These are phyloP conservation scores for Campylomormyrus numenius DNA, from an alignment of 2,113 vertebrate genomes.

Conservation along the genomic window DNA sequence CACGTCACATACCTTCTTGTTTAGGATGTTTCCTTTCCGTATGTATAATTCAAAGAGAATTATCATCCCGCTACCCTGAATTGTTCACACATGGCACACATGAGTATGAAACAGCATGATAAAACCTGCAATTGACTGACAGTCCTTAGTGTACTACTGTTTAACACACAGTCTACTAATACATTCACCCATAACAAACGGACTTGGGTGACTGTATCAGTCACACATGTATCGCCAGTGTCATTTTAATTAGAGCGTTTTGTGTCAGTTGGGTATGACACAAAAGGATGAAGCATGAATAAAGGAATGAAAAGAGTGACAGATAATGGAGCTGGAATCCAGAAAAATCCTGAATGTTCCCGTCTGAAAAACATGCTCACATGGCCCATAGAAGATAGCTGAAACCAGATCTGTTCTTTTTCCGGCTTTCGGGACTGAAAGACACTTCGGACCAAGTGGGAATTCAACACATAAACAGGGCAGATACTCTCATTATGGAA, in stretches of 20 bases:
- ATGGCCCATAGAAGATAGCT: not conserved
- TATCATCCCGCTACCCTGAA: not conserved
- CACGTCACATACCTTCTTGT: not conserved
- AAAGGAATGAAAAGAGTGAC: not conserved
- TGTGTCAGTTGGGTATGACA: not conserved
- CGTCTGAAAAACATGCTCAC: not conserved
- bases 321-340: not conserved
- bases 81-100: not conserved
- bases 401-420: not conserved
- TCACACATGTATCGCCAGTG: not conserved
- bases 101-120: not conserved
- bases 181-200: not conserved
- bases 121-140: not conserved
- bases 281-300: not conserved
- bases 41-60: not conserved
- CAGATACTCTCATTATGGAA: slow-evolving; percentile 22
- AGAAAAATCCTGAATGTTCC: not conserved
- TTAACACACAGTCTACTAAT: not conserved
- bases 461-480: slow-evolving; percentile 16
- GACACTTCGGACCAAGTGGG: not conserved
- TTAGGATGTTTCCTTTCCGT: not conserved
- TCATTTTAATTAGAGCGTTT: slow-evolving; percentile 1
- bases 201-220: not conserved
- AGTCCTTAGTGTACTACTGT: not conserved
- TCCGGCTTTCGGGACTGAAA: not conserved